phyloP scores from a whole-genome alignment of 2,888 invertebrate genomes.

The Alloscopus bannaensis region DNA sequence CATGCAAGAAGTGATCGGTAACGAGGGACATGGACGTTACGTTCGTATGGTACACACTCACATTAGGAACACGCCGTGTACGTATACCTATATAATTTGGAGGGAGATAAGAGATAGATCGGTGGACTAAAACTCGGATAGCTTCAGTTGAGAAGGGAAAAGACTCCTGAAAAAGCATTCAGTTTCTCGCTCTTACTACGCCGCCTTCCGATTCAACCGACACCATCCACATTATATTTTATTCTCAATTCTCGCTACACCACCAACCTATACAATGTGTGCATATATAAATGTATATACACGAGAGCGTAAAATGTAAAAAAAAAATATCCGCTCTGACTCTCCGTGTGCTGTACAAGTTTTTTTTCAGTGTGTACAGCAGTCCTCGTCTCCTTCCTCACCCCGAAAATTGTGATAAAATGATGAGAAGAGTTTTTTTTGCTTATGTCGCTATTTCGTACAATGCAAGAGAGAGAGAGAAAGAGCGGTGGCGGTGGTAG shows the following conservation, averaged over 20 bases:
- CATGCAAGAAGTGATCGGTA: conserved; percentile 11
- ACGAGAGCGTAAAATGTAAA: not conserved
- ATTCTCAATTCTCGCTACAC: conserved; percentile 10
- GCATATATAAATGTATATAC: not conserved
- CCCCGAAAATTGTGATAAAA: conserved; percentile 40
- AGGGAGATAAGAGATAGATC: conserved; percentile 31
- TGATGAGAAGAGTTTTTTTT: conserved; percentile 24
- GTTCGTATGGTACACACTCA: not conserved
- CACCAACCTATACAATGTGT: not conserved
- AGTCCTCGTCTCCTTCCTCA: conserved; percentile 36
- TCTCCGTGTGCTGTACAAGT: not conserved
- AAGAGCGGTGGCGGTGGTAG: too few relatives aligned
- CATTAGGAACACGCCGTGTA: conserved; percentile 6
- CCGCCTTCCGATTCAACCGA: conserved; percentile 21
- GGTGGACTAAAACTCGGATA: not conserved
- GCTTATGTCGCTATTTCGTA: too few relatives aligned
- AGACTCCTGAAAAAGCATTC: not conserved
- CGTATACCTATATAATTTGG: conserved; percentile 36
- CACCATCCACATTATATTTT: conserved; percentile 25
- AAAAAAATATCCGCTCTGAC: not conserved
- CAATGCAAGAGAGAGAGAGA: too few relatives aligned
- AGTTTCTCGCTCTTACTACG: conserved; percentile 1
- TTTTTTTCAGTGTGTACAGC: not conserved
- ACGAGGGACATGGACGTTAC: not conserved
- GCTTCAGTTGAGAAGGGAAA: not conserved